phyloP scores from a whole-genome alignment of 2,888 invertebrate species.

The Drosophila meridionalis region DNA sequence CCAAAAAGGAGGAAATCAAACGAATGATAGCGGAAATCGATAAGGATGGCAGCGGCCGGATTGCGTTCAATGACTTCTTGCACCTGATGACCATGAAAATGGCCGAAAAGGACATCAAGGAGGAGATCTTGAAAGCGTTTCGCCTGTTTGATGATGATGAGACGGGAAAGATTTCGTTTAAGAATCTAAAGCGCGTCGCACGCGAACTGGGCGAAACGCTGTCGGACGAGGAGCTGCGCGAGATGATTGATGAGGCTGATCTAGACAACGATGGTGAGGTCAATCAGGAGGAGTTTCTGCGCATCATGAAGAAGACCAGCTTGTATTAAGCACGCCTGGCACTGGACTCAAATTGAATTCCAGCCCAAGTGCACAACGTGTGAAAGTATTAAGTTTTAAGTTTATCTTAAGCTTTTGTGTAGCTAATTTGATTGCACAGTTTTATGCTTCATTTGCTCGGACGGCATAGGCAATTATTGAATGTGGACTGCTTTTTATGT shows the following conservation, averaged over 20 bases:
- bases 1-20: constrained; percentile 98
- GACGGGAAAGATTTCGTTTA: constrained; percentile 97
- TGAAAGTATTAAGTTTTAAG: constrained; percentile 35
- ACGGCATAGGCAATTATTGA: constrained; percentile 4
- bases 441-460: constrained; percentile 34
- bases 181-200: constrained; percentile 97
- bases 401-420: constrained; percentile 45
- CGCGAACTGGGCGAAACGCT: constrained; percentile 97
- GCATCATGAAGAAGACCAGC: constrained; percentile 99
- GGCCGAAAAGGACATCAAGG: constrained; percentile 97
- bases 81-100: constrained; percentile 96
- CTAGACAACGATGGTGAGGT: constrained; percentile 98
- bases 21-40: constrained; percentile 96
- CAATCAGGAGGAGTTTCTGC: constrained; percentile 96
- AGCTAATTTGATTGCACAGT: constrained; percentile 25
- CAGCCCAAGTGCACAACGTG: constrained; percentile 22
- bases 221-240: constrained; percentile 97
- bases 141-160: constrained; percentile 98
- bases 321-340: constrained; percentile 88
- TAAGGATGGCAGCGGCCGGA: constrained; percentile 92
- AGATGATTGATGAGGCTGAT: constrained; percentile 99
- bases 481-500: constrained; percentile 29
- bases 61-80: constrained; percentile 95
- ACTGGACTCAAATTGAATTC: constrained; percentile 38
- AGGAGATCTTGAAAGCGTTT: constrained; percentile 99